Evolutionary conservation across 2,888 invertebrate genomes (phyloP), one percentile per base, ranked within the genome.

Genomic region (Tiphia femorata): DNA sequence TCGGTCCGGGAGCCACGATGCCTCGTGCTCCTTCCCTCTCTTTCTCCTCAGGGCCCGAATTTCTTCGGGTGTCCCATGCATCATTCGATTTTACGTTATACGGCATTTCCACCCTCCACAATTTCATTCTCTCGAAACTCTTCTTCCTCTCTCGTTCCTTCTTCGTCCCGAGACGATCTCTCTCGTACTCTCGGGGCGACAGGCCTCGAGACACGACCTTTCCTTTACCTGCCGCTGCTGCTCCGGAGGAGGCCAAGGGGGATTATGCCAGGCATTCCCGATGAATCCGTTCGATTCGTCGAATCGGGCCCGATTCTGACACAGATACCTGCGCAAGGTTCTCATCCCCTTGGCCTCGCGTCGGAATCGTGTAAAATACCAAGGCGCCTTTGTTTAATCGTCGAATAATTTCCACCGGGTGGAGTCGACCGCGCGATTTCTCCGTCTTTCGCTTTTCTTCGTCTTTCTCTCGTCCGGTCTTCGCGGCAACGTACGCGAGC

Each of bases 21-120:
- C 57, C 46, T n/a, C 42, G 60, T 51, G 25, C 25, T 25, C 55
- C 49, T 52, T 54, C 52, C 50, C 58, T 55, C 25, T n/a, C n/a
- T 47, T 49, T 37, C 30, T 29, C 40, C 30, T 25, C 48, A 21
- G 43, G 59, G 58, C 49, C 59, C 64, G 60, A 67, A 64, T 66
- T 62, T 67, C 62, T 70, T 54, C 41, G 49, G 46, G 48, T 61
- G 63, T 63, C 68, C 71, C 65, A 74, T 70, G 72, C 72, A 67
- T 76, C 73, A 70, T 64, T 69, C 73, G 71, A 72, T 74, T 78
- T 74, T 60, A 64, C 64, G 54, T 70, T 44, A 44, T 55, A 62
- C 44, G 44, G 58, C 55, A 48, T 49, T 44, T 33, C 35, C 52
- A 35, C 27, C 29, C 19, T n/a, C 42, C 48, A 21, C 30, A 21